Base-by-base conservation (phyloP, 2,113 vertebrate genomes). In the Oreochromis aureus region DNA sequence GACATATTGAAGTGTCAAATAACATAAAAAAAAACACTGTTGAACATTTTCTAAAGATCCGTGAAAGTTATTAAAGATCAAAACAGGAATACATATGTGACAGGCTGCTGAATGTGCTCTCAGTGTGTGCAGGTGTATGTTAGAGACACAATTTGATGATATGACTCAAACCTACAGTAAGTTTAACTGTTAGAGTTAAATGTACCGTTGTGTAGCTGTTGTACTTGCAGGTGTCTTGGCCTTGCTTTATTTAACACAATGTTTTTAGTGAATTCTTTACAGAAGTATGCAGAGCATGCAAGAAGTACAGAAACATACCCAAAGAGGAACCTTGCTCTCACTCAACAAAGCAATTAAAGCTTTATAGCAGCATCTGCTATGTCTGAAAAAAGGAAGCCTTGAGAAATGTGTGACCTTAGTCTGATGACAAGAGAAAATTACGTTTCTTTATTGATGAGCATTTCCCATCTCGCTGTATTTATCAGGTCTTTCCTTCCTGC, bases 221-320 rank as follows among this genome's bases (percentile, higher is more conserved):
- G 63, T 24, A 9, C 36, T 3, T 69, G 11, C n/a, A 44, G n/a
- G 36, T 71, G 36, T 41, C 63, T 24, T 69, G 36, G 36, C 36
- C 19, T 24, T 71, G 36, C 63, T 44, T 71, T 7, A 66, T n/a
- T 69, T 41, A 69, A 69, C 41, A 69, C 34, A 69, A 4, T 13
- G 4, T 41, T 39, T 22, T 41, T 0, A 69, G 36, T 69, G 36
- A 69, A 41, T 41, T 69, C 36, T 69, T 41, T 69, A 69, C 36
- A 69, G 19, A 15, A 22, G 36, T 39, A 69, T 12, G 36, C 5
- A 41, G 7, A 9, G 36, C 34, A 22, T 7, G 11, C 34, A 69
- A n/a, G 4, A 22, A 66, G 34, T 39, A 66, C 3, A 0, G 6
- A 66, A 39, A 66, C 61, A 22, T 0, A 66, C 61, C 34, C 3